phyloP scores from a whole-genome alignment of 2,888 invertebrate species.

The Melieria picta region DNA sequence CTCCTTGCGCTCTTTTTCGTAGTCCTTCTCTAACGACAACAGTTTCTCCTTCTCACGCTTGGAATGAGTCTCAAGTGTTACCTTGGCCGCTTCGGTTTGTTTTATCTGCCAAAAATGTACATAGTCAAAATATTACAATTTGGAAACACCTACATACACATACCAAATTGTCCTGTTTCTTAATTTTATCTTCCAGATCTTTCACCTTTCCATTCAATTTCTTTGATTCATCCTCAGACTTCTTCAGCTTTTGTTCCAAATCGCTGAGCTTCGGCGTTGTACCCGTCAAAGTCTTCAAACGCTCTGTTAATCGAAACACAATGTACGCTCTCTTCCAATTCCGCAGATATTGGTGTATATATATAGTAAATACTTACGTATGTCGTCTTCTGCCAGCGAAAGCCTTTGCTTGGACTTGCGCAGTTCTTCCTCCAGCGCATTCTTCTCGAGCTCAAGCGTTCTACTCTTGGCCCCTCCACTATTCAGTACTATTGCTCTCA shows the following conservation, averaged over 20 bases:
- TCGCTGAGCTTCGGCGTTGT: conserved; percentile 73
- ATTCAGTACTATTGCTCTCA: conserved; percentile 64
- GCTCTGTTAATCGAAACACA: conserved; percentile 45
- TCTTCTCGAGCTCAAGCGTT: conserved; percentile 74
- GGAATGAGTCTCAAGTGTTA: conserved; percentile 66
- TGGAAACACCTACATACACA: conserved; percentile 31
- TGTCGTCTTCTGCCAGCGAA: conserved; percentile 70
- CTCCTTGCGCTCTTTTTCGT: conserved; percentile 73
- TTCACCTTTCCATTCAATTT: conserved; percentile 69
- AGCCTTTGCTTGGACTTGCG: conserved; percentile 74
- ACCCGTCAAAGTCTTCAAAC: conserved; percentile 50
- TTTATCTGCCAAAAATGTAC: conserved; percentile 58
- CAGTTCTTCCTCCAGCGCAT: conserved; percentile 72
- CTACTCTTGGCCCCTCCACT: conserved; percentile 66
- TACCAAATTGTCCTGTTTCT: conserved; percentile 67
- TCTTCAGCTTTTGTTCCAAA: conserved; percentile 75
- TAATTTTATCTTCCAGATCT: conserved; percentile 67
- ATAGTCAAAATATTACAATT: too few species aligned
- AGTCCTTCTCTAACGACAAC: conserved; percentile 71
- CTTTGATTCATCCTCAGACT: conserved; percentile 76
- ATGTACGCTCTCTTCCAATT: not conserved
- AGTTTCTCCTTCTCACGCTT: conserved; percentile 67
- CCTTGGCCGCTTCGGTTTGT: conserved; percentile 66
- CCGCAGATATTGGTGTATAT: not conserved
- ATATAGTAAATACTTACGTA: conserved; percentile 49